Conservation (phyloP, 2,888 invertebrate genomes). For the Achlya flavicornis region DNA sequence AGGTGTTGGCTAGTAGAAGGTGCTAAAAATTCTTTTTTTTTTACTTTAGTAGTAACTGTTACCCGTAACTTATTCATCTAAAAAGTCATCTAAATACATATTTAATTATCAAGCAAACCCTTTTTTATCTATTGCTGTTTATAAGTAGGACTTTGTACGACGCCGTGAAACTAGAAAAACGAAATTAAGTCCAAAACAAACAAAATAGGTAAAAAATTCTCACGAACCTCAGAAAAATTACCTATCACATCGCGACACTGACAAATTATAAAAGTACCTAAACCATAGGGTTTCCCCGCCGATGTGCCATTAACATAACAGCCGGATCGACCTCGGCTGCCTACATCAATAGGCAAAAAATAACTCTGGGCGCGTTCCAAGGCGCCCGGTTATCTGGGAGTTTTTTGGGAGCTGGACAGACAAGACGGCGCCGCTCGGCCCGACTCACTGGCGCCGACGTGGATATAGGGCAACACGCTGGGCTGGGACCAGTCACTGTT, state of each 20-base stretch:
- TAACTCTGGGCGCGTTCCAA: conserved; percentile 78
- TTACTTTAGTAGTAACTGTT: too few species aligned
- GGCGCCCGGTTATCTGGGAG: conserved; percentile 57
- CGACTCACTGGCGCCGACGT: conserved; percentile 62
- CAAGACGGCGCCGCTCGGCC: conserved; percentile 73
- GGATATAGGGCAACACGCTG: conserved; percentile 37
- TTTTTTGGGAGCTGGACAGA: conserved; percentile 63
- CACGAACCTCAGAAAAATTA: conserved; percentile 52
- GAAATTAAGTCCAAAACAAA: conserved; percentile 18
- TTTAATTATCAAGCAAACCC: too few species aligned
- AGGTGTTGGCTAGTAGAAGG: too few species aligned
- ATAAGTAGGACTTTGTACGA: background rate
- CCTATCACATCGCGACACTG: conserved; percentile 63
- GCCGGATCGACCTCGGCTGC: conserved; percentile 71
- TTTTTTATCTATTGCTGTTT: background rate
- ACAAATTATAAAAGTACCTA: conserved; percentile 70
- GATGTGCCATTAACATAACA: conserved; percentile 75
- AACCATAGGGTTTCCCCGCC: conserved; percentile 71
- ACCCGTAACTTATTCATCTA: too few species aligned
- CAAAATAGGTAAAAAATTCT: conserved; percentile 33
- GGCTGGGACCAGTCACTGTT: conserved; percentile 20
- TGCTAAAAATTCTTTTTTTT: too few species aligned
- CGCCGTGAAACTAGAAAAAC: background rate
- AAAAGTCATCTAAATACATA: too few species aligned
- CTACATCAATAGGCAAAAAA: conserved; percentile 77